phyloP scores from a whole-genome alignment of 2,113 vertebrate genomes.

The Lathamus discolor region DNA sequence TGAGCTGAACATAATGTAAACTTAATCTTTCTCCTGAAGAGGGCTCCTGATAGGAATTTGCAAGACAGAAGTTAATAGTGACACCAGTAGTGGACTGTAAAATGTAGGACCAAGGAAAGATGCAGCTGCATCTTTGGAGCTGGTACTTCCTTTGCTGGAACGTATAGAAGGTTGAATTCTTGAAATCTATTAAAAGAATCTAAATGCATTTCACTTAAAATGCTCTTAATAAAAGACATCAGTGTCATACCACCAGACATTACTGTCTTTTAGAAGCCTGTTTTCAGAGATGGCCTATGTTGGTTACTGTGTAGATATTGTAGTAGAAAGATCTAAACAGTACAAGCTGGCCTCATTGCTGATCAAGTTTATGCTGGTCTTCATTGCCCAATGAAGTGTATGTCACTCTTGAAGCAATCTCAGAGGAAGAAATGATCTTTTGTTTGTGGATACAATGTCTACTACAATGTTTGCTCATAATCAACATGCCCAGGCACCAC shows the following conservation, averaged over 20 bases:
- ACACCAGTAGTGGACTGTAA: not conserved
- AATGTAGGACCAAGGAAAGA: not conserved
- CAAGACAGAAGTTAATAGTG: not conserved
- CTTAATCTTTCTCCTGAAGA: not conserved
- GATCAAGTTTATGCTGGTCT: not conserved
- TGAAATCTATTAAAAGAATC: not conserved
- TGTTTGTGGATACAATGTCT: not conserved
- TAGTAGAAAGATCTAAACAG: not conserved
- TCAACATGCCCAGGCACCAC: not conserved
- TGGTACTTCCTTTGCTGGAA: not conserved
- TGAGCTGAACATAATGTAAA: not conserved
- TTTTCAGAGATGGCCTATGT: not conserved
- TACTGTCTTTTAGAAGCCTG: not conserved
- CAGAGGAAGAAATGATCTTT: not conserved
- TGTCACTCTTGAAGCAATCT: not conserved
- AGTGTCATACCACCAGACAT: not conserved
- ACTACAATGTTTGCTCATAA: not conserved
- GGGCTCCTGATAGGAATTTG: not conserved
- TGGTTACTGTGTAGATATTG: not conserved
- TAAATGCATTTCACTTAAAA: not conserved
- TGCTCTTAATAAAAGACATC: not conserved
- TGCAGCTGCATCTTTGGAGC: not conserved
- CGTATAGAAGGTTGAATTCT: not conserved
- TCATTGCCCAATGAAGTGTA: not conserved
- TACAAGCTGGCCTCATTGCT: not conserved